These are phyloP conservation scores for Zelostemma sp. DNA, from an alignment of 1,140 invertebrate genomes.

Conservation along the genomic window DNA sequence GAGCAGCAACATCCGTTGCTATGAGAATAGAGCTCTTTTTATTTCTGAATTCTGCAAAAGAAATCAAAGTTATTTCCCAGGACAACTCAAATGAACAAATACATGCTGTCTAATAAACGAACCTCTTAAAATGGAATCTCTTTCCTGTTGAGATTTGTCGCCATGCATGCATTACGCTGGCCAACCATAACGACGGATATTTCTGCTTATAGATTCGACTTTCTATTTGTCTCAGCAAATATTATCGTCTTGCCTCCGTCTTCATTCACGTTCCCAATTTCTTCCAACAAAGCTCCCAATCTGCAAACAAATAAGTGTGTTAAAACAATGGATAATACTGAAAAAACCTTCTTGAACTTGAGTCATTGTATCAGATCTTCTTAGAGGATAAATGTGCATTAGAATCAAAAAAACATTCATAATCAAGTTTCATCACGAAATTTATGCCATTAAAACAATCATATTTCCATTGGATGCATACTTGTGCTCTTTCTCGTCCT, in stretches of 20 bases:
- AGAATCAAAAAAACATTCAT: slow-evolving; percentile 60
- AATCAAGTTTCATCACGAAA: slow-evolving; percentile 55
- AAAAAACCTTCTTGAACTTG: slow-evolving; percentile 19
- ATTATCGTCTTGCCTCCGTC: slow-evolving; percentile 94
- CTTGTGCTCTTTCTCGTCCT: slow-evolving; percentile 90
- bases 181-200: slow-evolving; percentile 92
- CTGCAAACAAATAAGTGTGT: slow-evolving; percentile 67
- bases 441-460: slow-evolving; percentile 11
- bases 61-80: too few relatives aligned
- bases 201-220: slow-evolving; percentile 92
- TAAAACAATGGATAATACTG: slow-evolving; percentile 3
- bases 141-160: slow-evolving; percentile 96
- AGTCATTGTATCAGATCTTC: slow-evolving; percentile 71
- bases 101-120: slow-evolving; percentile 25
- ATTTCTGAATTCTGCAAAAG: slow-evolving; percentile 86
- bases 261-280: too few relatives aligned
- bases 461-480: slow-evolving; percentile 66
- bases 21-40: slow-evolving; percentile 91
- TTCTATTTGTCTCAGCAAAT: slow-evolving; percentile 98
- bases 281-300: slow-evolving; percentile 86
- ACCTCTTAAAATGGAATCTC: slow-evolving; percentile 94
- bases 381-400: slow-evolving; percentile 68
- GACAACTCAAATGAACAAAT: slow-evolving; percentile 3
- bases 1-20: too few relatives aligned
- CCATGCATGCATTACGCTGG: slow-evolving; percentile 95